Base-by-base conservation (phyloP, 2,113 vertebrate species). In the Fregetta grallaria region DNA sequence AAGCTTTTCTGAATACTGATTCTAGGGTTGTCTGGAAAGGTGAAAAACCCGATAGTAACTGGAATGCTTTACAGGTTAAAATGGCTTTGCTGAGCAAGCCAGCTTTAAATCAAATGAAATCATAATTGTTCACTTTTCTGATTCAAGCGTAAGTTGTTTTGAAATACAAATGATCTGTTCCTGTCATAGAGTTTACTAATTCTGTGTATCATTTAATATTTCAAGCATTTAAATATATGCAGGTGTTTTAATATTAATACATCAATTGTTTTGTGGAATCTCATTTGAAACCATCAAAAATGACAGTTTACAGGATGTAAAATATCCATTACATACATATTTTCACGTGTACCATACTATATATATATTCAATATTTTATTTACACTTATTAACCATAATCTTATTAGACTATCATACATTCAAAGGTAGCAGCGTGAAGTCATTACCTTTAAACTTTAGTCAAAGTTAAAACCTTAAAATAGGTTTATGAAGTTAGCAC, bases 401-500 rank as follows among this genome's bases (percentile, higher is more conserved):
- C 5, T 1, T 50, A 34, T 76, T 80, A 83, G 90, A 95, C 79
- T 90, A 96, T 93, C 88, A 87, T 76, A 91, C 62, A 95, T 96
- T 97, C 90, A 97, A 97, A 97, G 36, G 45, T 66, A 98, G 94
- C 94, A 96, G 97, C 19, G 12, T 96, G 96, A 98, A 97, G 97
- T 95, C 95, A 96, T 97, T 98, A 98, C 79, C 96, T 98, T 98
- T 98, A 98, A 98, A 97, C 97, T 97, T 95, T 73, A 97, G 89
- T 92, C 96, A 96, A 97, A 98, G 95, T 97, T 95, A 94, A 98
- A 98, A 98, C 97, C 96, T 96, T 96, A 94, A 97, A 98, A 98
- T 97, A 97, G 98, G 98, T 98, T 98, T 98, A 98, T 98, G 97
- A 98, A 98, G 97, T 97, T 98, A 97, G 96, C 95, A 98, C 98